Evolutionary conservation across 2,888 invertebrate species (phyloP).

Genomic region (Noctua janthe): DNA sequence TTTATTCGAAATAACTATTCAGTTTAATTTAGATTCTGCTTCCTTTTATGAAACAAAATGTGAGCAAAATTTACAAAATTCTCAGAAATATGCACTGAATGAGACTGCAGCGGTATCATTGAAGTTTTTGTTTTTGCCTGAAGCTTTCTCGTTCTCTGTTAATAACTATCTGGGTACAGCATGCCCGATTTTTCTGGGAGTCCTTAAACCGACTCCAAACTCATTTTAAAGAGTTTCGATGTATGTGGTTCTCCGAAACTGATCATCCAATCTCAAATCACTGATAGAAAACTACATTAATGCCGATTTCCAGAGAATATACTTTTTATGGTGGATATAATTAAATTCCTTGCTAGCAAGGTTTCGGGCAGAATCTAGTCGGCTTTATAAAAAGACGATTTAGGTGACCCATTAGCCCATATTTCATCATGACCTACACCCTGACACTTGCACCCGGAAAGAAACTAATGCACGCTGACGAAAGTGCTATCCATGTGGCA

Average conservation of each 20-base stretch:
- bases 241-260: neutral
- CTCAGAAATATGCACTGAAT: neutral
- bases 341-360: neutral
- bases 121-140: neutral
- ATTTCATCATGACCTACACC: slow-evolving; percentile 24
- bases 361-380: neutral
- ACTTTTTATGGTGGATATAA: neutral
- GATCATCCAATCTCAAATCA: neutral
- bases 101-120: neutral
- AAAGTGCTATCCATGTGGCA: slow-evolving; percentile 3
- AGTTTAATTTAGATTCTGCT: slow-evolving; percentile 20
- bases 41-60: slow-evolving; percentile 24
- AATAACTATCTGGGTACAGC: neutral
- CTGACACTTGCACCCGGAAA: slow-evolving; percentile 22
- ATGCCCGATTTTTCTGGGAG: neutral
- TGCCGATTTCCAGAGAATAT: neutral
- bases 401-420: slow-evolving; percentile 26
- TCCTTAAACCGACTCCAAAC: neutral
- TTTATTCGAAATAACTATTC: slow-evolving; percentile 17
- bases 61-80: slow-evolving; percentile 1
- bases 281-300: neutral
- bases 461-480: slow-evolving; percentile 21
- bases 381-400: slow-evolving; percentile 10
- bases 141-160: neutral
- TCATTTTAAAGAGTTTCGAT: neutral